Percentiles rank a stretch among this genome's conserved stretches.
phyloP scores from a whole-genome alignment of 2,113 vertebrate species.

The Erinaceus europaeus region DNA sequence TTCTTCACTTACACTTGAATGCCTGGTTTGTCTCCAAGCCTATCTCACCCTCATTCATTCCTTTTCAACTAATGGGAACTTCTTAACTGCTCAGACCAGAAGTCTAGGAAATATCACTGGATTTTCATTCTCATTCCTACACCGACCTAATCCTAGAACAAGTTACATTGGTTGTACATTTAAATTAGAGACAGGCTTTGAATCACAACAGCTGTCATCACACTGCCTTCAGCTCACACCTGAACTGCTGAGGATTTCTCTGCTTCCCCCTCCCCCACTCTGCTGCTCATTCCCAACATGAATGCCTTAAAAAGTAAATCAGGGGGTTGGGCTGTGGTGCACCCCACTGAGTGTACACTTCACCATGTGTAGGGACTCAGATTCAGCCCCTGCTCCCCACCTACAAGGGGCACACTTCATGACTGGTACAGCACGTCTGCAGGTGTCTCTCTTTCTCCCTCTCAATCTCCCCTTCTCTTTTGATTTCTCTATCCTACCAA shows the following conservation, averaged over 20 bases:
- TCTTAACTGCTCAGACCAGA: neutral
- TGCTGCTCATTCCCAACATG: neutral
- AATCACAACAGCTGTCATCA: neutral
- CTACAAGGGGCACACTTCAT: no score
- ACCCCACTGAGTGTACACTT: no score
- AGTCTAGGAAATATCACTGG: neutral
- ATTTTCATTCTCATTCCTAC: neutral
- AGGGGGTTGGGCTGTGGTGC: no score
- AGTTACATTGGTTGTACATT: neutral
- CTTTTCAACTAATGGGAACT: neutral
- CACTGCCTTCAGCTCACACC: neutral
- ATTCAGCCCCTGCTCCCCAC: no score
- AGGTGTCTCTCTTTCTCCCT: no score
- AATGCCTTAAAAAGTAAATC: no score
- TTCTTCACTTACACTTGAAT: neutral
- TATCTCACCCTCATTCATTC: neutral
- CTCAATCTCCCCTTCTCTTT: no score
- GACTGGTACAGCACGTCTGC: no score
- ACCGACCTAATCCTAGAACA: neutral
- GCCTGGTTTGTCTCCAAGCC: neutral
- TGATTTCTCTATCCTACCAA: no score
- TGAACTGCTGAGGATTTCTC: neutral
- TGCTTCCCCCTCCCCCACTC: fast-evolving
- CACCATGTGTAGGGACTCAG: no score
- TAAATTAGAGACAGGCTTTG: neutral